Percentiles rank a stretch among this genome's conserved stretches.
Conservation (phyloP, 2,888 invertebrate genomes). For the Lathronympha strigana region DNA sequence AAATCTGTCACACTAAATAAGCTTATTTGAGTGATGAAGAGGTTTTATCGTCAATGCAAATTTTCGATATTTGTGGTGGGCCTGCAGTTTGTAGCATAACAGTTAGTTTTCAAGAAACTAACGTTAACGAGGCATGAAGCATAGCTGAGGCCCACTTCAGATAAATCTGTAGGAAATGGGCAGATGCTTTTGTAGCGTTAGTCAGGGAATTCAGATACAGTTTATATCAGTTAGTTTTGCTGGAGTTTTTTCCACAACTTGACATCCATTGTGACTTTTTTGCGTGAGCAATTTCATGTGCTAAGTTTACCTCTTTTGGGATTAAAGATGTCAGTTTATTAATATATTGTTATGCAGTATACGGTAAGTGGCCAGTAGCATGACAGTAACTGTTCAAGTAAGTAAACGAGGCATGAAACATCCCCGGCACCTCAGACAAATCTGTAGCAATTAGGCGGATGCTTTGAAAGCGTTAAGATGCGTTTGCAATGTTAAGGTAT, state of each 20-base stretch:
- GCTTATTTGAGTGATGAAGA: too few relatives aligned
- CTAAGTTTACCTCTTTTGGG: too few relatives aligned
- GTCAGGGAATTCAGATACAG: background rate
- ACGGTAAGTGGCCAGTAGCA: background rate
- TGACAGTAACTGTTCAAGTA: too few relatives aligned
- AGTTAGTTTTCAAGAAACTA: background rate
- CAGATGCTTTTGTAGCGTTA: slow-evolving; percentile 56
- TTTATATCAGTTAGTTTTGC: too few relatives aligned
- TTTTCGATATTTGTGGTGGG: too few relatives aligned
- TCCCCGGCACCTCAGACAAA: slow-evolving; percentile 57
- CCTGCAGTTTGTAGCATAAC: background rate
- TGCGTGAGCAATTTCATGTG: too few relatives aligned
- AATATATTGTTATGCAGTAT: background rate
- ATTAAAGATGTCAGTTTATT: background rate
- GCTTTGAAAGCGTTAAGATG: slow-evolving; percentile 52
- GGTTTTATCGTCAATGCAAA: too few relatives aligned
- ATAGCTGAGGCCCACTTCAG: slow-evolving; percentile 49
- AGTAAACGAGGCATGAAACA: slow-evolving; percentile 16
- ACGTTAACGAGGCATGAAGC: slow-evolving; percentile 21
- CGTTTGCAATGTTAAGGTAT: slow-evolving; percentile 11
- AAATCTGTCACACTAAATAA: too few relatives aligned
- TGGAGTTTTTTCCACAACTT: too few relatives aligned
- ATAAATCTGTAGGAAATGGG: slow-evolving; percentile 65
- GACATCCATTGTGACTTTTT: too few relatives aligned
- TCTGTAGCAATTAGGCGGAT: slow-evolving; percentile 64